phyloP scores from a whole-genome alignment of 2,888 invertebrate genomes.

The Ophion ventricosus region DNA sequence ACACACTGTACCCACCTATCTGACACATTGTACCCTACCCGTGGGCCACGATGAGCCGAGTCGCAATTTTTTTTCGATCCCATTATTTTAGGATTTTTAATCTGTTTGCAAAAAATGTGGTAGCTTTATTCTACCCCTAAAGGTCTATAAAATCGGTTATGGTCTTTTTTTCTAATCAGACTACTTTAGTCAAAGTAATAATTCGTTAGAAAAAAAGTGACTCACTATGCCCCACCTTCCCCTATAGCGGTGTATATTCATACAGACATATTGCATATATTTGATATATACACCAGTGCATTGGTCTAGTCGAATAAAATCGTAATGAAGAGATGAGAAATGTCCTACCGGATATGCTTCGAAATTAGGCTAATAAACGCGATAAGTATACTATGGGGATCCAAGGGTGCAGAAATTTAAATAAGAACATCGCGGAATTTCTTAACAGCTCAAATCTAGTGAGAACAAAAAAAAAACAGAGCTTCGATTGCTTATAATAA shows the following conservation, averaged over 20 bases:
- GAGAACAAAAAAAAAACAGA: background rate
- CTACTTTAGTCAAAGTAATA: too few relatives aligned
- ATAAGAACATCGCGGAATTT: background rate
- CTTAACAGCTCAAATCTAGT: background rate
- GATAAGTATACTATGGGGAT: background rate
- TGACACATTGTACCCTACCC: too few relatives aligned
- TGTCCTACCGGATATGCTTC: background rate
- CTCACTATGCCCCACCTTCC: too few relatives aligned
- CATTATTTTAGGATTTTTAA: too few relatives aligned
- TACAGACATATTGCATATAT: background rate
- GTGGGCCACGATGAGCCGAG: too few relatives aligned
- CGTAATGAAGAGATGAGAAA: slow-evolving; percentile 32
- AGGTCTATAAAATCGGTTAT: too few relatives aligned
- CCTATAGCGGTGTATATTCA: slow-evolving; percentile 3
- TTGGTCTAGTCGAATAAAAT: slow-evolving; percentile 2
- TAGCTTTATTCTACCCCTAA: too few relatives aligned
- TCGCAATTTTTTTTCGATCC: too few relatives aligned
- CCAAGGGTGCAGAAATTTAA: background rate
- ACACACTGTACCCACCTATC: too few relatives aligned
- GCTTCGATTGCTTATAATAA: background rate
- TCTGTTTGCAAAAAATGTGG: too few relatives aligned
- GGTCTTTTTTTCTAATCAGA: too few relatives aligned
- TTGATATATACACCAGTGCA: background rate
- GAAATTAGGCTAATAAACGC: slow-evolving; percentile 2
- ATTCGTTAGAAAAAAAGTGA: too few relatives aligned